Evolutionary conservation across 2,797 vertebrate species (phyloP), one percentile per base, ranked within the genome.

Genomic region (Liasis olivaceus): DNA sequence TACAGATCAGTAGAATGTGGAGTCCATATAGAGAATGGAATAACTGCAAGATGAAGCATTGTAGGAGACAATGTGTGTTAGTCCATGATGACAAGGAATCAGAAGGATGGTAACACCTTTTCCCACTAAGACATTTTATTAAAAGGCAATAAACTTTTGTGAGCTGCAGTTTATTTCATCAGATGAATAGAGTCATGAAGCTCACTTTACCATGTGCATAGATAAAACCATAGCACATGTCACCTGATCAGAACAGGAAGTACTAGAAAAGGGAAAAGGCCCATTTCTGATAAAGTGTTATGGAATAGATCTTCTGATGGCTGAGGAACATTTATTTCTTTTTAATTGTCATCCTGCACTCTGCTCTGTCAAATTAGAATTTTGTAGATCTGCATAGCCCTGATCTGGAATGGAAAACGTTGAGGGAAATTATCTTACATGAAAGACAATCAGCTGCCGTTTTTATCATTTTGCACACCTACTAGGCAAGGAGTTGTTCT

Each of bases 401-500:
- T 28, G 36, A 47, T 63, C 56, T 88, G 42, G 36, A 42, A 81
- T 1, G 20, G 36, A 47, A 81, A 47, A 81, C 12, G 20, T 47
- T 81, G 59, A 42, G 59, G 2, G 13, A 47, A 88, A 88, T 42
- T 15, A 51, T 20, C 14, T 54, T 51, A 66, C 63, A 2, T 42
- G 9, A 56, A 62, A 24, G 47, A 26, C 89, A 54, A n/a, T 31
- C 31, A 54, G 5, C 62, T 64, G 36, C 62, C 5, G 1, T 22
- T 47, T 92, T 91, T 13, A 22, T 1, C 54, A 62, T 56, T 93
- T 89, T 62, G 15, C n/a, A n/a, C 31, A 36, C 56, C 89, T 20
- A 51, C 88, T 28, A 89, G 58, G 59, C 56, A 94, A 60, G 15
- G 51, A 91, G 87, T 84, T 91, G 51, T 17, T 88, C 42, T 36